Base-by-base conservation (phyloP, 2,888 invertebrate species). In the Bhutanitis thaidina region DNA sequence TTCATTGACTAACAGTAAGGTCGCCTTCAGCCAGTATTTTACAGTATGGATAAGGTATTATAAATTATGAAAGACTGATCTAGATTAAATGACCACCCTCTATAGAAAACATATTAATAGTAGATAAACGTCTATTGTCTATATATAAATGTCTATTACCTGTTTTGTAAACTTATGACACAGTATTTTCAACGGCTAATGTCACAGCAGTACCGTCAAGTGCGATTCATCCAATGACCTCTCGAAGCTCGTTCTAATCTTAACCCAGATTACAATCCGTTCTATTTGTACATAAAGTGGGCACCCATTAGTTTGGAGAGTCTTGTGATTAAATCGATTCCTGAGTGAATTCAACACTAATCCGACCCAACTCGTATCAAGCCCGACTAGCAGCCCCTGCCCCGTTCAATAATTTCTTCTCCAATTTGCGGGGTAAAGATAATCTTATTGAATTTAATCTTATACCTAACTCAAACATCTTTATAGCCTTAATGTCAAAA, bases 221-320 rank as follows among this genome's bases (percentile, higher is more conserved):
- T 45, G 58, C 57, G 61, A 57, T 59, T 58, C 62, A 58, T 55
- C 55, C 60, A 59, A 63, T 63, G 71, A 65, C 67, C 72, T 67
- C 69, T 61, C 66, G 52, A 65, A 55, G 58, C 61, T 12, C 62
- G 53, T 55, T 61, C 70, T 71, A 69, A 72, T 74, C 72, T 69
- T 62, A 55, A 52, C 56, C 65, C 66, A 71, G 74, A 75, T 80
- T 75, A 75, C 71, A 69, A 67, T 69, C 67, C 67, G 58, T 61
- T 61, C 71, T 72, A 70, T 72, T 74, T 72, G 71, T 74, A 73
- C 72, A 72, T 74, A 70, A 71, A 60, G 59, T 55, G 61, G 56
- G 54, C 55, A 61, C 56, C 71, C 70, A 76, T 79, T 78, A 76
- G 73, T 74, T 76, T 71, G 60, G 64, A 74, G 75, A 63, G 71